phyloP scores from a whole-genome alignment of 1,140 invertebrate genomes.

The Scaptomyza pallida region DNA sequence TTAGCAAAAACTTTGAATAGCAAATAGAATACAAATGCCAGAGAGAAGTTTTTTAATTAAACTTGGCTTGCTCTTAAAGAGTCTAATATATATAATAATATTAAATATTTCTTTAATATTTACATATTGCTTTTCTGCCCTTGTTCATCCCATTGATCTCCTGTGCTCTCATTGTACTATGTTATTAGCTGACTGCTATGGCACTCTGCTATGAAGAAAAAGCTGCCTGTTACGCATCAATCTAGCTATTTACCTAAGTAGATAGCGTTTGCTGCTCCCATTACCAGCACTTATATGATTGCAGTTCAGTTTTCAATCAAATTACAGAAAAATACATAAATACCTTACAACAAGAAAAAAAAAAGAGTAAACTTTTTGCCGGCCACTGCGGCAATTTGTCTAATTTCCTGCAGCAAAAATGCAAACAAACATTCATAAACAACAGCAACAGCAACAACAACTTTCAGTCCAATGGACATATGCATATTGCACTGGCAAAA shows the following conservation, averaged over 20 bases:
- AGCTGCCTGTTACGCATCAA: too few species aligned
- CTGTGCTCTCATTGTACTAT: too few species aligned
- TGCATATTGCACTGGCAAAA: conserved; percentile 53
- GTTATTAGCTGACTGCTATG: too few species aligned
- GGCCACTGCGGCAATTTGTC: conserved; percentile 54
- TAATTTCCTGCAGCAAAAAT: conserved; percentile 50
- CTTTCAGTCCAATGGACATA: conserved; percentile 46
- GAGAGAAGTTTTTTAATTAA: background rate
- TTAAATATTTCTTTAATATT: background rate
- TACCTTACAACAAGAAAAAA: conserved; percentile 6
- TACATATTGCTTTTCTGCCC: background rate
- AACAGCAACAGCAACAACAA: conserved; percentile 14
- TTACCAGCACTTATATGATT: background rate
- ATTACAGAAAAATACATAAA: conserved; percentile 30
- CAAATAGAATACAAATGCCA: background rate
- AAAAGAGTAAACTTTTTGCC: conserved; percentile 26
- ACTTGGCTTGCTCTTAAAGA: background rate
- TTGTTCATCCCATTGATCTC: too few species aligned
- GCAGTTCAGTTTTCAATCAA: conserved; percentile 20
- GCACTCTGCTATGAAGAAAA: too few species aligned
- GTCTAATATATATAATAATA: too few species aligned
- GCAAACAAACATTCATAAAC: conserved; percentile 49
- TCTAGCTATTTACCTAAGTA: too few species aligned
- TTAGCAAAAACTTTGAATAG: conserved; percentile 2
- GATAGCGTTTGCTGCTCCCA: background rate